Conservation (phyloP, 2,797 vertebrate species). For the Cheirogaleus major region DNA sequence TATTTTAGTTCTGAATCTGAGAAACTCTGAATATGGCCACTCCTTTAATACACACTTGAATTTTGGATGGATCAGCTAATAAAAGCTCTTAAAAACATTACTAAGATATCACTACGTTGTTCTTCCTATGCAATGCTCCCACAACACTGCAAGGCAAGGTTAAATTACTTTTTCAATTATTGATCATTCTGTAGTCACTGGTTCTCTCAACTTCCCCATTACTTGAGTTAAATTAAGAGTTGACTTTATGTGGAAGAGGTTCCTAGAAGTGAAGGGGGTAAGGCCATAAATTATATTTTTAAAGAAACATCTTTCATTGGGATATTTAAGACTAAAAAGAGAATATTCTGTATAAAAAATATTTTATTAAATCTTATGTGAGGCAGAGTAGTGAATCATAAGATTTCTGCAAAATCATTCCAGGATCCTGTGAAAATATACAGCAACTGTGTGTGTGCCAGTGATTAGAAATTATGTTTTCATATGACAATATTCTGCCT, state of each 20-base stretch:
- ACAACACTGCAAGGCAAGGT: background rate
- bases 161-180: constrained; percentile 25
- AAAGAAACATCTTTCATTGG: background rate
- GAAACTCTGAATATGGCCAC: background rate
- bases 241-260: background rate
- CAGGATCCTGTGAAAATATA: constrained; percentile 11
- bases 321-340: constrained; percentile 30
- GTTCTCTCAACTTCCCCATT: background rate
- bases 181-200: background rate
- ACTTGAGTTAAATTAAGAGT: background rate
- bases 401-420: constrained; percentile 25
- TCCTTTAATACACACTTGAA: background rate
- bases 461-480: constrained; percentile 11
- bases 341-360: background rate
- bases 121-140: constrained; percentile 9
- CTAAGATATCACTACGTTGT: background rate
- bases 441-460: background rate
- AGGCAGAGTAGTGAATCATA: background rate
- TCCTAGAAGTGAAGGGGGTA: background rate
- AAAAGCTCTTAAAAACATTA: constrained; percentile 32
- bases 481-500: background rate
- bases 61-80: constrained; percentile 7
- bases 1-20: background rate
- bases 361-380: constrained; percentile 16
- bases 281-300: constrained; percentile 1